These are phyloP conservation scores for Frankliniella fusca DNA, from an alignment of 2,888 invertebrate species.

Conservation along the genomic window DNA sequence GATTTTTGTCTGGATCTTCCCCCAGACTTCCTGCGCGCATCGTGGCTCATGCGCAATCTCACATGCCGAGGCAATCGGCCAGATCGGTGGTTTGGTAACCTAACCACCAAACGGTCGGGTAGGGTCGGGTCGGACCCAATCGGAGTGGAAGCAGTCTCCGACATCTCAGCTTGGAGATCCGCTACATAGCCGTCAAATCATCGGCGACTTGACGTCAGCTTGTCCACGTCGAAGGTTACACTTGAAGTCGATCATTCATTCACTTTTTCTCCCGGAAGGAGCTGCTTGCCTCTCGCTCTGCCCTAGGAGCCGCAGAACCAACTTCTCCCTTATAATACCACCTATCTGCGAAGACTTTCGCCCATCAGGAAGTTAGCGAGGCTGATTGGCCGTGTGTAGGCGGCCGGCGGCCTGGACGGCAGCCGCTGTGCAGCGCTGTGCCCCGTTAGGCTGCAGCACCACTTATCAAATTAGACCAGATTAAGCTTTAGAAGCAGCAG, in stretches of 20 bases:
- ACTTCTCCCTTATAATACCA: too few species aligned
- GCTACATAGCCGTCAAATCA: too few species aligned
- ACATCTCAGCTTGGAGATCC: too few species aligned
- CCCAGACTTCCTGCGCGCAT: not conserved
- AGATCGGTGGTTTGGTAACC: not conserved
- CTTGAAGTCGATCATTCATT: too few species aligned
- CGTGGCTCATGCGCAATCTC: not conserved
- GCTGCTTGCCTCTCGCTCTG: too few species aligned
- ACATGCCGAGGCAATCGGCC: not conserved
- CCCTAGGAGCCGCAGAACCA: too few species aligned
- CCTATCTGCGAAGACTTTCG: not conserved
- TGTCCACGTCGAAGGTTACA: too few species aligned
- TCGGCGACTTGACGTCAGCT: too few species aligned
- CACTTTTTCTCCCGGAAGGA: too few species aligned
- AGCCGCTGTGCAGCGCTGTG: not conserved
- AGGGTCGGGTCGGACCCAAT: too few species aligned
- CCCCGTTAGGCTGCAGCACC: not conserved
- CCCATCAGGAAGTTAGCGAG: not conserved
- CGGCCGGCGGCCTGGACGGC: not conserved
- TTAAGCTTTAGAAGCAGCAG: not conserved
- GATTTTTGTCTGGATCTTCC: not conserved
- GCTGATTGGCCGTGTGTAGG: not conserved
- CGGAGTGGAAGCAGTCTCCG: too few species aligned
- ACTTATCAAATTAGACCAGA: constrained; percentile 6
- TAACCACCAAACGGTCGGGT: not conserved